Percentiles rank a stretch among this genome's conserved stretches.
Conservation (phyloP, 2,797 vertebrate genomes). For the Bradypus variegatus region DNA sequence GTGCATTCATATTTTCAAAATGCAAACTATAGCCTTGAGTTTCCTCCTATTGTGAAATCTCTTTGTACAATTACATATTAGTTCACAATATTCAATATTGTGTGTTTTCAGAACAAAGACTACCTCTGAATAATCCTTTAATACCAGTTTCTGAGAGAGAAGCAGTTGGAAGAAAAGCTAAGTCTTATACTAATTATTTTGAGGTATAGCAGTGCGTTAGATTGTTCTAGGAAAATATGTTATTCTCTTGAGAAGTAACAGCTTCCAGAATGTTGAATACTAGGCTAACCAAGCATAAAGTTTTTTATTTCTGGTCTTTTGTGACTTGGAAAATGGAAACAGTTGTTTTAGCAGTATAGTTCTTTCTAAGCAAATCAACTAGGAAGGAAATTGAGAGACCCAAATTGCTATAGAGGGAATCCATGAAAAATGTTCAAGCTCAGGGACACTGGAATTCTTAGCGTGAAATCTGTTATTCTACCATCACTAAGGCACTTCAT, state of each 20-base stretch:
- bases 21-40: not conserved
- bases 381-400: not conserved
- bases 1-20: not conserved
- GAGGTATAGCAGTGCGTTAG: not conserved
- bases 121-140: not conserved
- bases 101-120: conserved; percentile 9
- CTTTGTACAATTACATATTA: not conserved
- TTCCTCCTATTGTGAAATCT: not conserved
- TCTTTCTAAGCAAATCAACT: conserved; percentile 34
- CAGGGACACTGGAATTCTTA: not conserved
- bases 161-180: not conserved
- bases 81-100: not conserved
- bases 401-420: not conserved
- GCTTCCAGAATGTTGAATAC: conserved; percentile 32
- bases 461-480: conserved; percentile 28
- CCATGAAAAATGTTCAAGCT: not conserved
- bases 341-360: conserved; percentile 26
- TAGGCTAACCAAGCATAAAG: conserved; percentile 38
- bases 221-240: conserved; percentile 3
- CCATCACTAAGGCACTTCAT: conserved; percentile 19
- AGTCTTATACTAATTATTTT: conserved; percentile 24
- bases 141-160: conserved; percentile 13
- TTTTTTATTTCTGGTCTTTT: conserved; percentile 21
- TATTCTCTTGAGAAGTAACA: not conserved
- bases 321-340: not conserved